Conservation (phyloP, 92 coral and sea anemone species). For the Blastomussa wellsi region DNA sequence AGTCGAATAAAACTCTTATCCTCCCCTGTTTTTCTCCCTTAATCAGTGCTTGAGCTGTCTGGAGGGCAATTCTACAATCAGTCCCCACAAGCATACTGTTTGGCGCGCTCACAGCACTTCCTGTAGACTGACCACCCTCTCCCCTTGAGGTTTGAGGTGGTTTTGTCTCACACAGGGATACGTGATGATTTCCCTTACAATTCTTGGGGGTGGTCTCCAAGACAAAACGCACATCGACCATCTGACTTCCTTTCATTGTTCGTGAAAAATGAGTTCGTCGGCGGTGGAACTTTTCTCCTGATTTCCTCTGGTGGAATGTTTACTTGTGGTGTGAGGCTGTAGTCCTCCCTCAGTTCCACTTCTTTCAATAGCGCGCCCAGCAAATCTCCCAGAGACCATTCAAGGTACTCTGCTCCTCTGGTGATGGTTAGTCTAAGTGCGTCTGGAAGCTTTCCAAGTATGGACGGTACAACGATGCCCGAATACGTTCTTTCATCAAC, state of each 20-base stretch:
- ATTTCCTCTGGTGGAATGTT: no score
- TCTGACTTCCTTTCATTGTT: no score
- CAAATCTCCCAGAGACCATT: background rate
- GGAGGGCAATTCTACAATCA: conserved; percentile 47
- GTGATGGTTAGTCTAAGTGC: conserved; percentile 2
- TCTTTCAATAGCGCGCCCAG: background rate
- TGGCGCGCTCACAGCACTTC: no score
- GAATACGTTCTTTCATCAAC: conserved; percentile 53
- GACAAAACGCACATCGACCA: no score
- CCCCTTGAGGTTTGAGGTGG: background rate
- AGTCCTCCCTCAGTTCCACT: background rate
- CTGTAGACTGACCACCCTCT: background rate
- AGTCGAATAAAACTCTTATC: conserved; percentile 55
- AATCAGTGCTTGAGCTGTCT: conserved; percentile 32
- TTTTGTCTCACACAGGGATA: background rate
- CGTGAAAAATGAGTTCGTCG: no score
- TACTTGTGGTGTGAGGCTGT: background rate
- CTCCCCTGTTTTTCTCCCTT: conserved; percentile 46
- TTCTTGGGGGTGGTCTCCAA: no score
- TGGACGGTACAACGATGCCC: conserved; percentile 50
- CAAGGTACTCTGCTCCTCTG: background rate
- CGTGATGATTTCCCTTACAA: no score
- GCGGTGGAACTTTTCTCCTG: no score
- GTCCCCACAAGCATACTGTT: conserved; percentile 47
- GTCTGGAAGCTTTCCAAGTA: conserved; percentile 54